Percentiles rank a stretch among this genome's conserved stretches.
These are phyloP conservation scores for Istiophorus platypterus DNA, from an alignment of 2,113 vertebrate genomes.

Conservation along the genomic window DNA sequence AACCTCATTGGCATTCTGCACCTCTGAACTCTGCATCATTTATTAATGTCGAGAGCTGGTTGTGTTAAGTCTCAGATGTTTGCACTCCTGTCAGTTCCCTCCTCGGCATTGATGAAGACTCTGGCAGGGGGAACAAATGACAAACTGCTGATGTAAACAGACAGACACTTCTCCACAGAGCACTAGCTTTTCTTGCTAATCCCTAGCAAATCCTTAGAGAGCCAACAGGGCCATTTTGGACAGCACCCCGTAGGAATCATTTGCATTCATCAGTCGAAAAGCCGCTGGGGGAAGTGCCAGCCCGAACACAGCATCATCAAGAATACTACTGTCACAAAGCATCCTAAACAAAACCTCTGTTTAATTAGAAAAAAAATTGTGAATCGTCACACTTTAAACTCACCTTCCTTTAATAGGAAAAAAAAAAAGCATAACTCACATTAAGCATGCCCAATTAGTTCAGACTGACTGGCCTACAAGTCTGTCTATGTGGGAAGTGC, in stretches of 20 bases:
- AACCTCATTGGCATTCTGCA: not conserved
- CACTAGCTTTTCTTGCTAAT: constrained; percentile 63
- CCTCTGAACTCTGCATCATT: constrained; percentile 39
- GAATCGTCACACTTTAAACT: not conserved
- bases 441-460: constrained; percentile 22
- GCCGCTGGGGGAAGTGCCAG: constrained; percentile 13
- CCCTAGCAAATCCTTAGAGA: constrained; percentile 59
- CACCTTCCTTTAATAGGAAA: not conserved
- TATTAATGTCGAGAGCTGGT: constrained; percentile 13
- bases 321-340: constrained; percentile 33
- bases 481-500: constrained; percentile 8
- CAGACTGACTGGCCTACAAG: not conserved
- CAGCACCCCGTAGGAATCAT: constrained; percentile 57
- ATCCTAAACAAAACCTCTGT: constrained; percentile 20
- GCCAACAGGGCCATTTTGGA: constrained; percentile 61
- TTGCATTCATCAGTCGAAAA: constrained; percentile 63
- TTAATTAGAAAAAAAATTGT: constrained; percentile 12
- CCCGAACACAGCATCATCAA: constrained; percentile 20
- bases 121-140: not conserved
- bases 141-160: constrained; percentile 66
- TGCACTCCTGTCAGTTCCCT: constrained; percentile 21
- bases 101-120: constrained; percentile 7
- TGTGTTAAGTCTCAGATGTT: constrained; percentile 8
- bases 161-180: constrained; percentile 58
- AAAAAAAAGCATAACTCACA: not conserved